Evolutionary conservation across 2,888 invertebrate genomes (phyloP), one percentile per base, ranked within the genome.

Genomic region (Athripsodes cinereus): DNA sequence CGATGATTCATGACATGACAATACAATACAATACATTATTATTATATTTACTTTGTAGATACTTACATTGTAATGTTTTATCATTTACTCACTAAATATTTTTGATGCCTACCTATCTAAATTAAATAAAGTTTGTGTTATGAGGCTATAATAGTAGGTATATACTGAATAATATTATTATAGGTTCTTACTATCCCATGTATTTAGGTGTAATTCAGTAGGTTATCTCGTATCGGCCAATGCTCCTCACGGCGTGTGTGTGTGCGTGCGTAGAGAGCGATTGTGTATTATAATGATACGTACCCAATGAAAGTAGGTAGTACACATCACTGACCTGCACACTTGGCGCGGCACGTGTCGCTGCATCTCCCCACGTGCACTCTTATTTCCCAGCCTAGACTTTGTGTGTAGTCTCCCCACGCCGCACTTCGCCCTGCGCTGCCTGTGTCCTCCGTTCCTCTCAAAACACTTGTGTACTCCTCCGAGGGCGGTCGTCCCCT

Each of bases 341-440:
- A 26, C n/a, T n/a, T n/a, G n/a, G n/a, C n/a, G 55, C 52, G 58
- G 57, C 63, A 64, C 64, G 65, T 64, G 62, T 60, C 62, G 61
- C 59, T 53, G 61, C 64, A 62, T 53, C 62, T 65, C 55, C 50
- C 50, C 55, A 51, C 51, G 55, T 55, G 51, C 40, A n/a, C n/a
- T n/a, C n/a, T n/a, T n/a, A n/a, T n/a, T n/a, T n/a, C n/a, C n/a
- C n/a, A 47, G 54, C 26, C 10, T 10, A 6, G 26, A 3, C 26
- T n/a, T n/a, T 26, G 26, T 26, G 26, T 26, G 26, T 26, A 26
- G 26, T 10, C 26, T 26, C 26, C 26, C 26, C 26, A 3, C 26
- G 10, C 2, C 40, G 40, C 40, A 40, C 40, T n/a, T 5, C 40
- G 3, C 16, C 40, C 40, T 2, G 40, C 40, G 2, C 16, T 40